phyloP scores from a whole-genome alignment of 2,113 vertebrate genomes.

The Crotophaga sulcirostris region DNA sequence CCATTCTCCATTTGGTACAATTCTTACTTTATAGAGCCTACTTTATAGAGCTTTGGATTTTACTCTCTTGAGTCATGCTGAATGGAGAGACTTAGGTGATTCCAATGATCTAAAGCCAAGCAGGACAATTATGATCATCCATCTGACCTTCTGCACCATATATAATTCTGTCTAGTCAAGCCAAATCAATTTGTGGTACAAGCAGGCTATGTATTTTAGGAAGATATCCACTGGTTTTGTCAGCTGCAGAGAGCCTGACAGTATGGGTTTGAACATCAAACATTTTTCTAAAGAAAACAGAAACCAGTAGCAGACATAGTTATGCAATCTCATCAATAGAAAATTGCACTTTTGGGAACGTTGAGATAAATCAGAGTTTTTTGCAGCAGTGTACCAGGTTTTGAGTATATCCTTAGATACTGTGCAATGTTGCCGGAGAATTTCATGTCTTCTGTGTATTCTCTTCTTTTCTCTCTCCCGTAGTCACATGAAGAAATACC shows the following conservation, averaged over 20 bases:
- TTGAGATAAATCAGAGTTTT: neutral
- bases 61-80: constrained; percentile 3
- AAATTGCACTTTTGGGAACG: neutral
- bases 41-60: neutral
- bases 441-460: neutral
- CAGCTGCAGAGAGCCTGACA: neutral
- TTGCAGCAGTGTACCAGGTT: neutral
- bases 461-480: neutral
- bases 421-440: neutral
- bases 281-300: neutral
- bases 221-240: neutral
- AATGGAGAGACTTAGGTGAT: neutral
- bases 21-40: neutral
- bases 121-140: neutral
- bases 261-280: neutral
- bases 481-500: neutral
- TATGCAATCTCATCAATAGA: neutral
- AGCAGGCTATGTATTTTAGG: neutral
- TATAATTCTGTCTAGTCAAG: neutral
- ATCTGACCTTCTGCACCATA: neutral
- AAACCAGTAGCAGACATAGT: neutral
- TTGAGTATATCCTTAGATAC: neutral
- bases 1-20: constrained; percentile 3
- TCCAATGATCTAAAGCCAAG: neutral
- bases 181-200: neutral